Evolutionary conservation across 1,140 invertebrate species (phyloP).

Genomic region (Spodoptera litura): DNA sequence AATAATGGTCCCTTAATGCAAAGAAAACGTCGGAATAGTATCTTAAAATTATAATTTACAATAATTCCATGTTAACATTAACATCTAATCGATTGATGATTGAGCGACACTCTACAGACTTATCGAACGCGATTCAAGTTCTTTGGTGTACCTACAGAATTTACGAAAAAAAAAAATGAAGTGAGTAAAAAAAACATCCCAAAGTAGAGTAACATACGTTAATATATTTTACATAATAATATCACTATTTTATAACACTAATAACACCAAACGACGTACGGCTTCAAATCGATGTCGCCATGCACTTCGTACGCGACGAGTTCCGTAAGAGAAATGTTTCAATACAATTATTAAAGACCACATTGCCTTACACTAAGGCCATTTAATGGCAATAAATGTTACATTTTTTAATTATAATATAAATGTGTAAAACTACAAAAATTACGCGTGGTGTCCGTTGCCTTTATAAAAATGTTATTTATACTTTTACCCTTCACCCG

Average conservation of each 20-base stretch:
- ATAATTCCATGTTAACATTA: slow-evolving; percentile 28
- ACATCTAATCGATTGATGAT: slow-evolving; percentile 17
- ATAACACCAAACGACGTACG: slow-evolving; percentile 35
- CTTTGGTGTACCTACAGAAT: slow-evolving; percentile 35
- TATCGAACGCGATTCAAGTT: slow-evolving; percentile 8
- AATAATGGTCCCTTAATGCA: slow-evolving; percentile 58
- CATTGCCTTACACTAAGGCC: slow-evolving; percentile 24
- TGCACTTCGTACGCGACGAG: slow-evolving; percentile 39
- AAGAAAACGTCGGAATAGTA: slow-evolving; percentile 45
- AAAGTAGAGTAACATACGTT: slow-evolving; percentile 32
- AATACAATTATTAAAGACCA: slow-evolving; percentile 9
- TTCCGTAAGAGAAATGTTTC: slow-evolving; percentile 31
- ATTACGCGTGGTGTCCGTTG: slow-evolving; percentile 26
- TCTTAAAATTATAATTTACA: slow-evolving; percentile 44
- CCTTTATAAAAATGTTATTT: slow-evolving; percentile 9
- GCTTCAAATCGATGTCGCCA: slow-evolving; percentile 3
- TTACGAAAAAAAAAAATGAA: slow-evolving; percentile 21
- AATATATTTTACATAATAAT: slow-evolving; percentile 44
- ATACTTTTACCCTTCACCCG: slow-evolving; percentile 29
- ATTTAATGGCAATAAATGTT: slow-evolving; percentile 28
- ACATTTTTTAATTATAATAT: slow-evolving; percentile 9
- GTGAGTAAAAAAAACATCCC: slow-evolving; percentile 31
- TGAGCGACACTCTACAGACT: slow-evolving; percentile 21
- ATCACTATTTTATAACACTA: slow-evolving; percentile 40
- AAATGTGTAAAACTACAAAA: slow-evolving; percentile 34